Percentiles rank a stretch among this genome's conserved stretches.
Evolutionary conservation across 2,797 vertebrate species (phyloP).

Genomic region (Cryptoprocta ferox): DNA sequence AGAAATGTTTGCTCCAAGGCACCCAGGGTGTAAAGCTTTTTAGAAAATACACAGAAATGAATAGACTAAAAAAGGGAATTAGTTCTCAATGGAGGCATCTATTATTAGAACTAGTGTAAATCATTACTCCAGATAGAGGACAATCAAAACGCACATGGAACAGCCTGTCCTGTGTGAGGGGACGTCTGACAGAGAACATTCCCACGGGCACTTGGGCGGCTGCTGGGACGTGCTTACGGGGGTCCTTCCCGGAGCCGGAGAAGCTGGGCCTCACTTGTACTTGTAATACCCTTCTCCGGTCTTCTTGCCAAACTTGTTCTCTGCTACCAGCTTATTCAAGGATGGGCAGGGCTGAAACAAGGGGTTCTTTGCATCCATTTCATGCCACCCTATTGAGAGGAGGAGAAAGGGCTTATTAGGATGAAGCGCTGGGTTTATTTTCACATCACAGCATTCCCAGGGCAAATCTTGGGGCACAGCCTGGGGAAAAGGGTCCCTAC

Average conservation of each 20-base stretch:
- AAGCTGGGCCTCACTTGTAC: slow-evolving; percentile 88
- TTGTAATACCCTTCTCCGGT: slow-evolving; percentile 97
- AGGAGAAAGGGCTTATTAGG: background rate
- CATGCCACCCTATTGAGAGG: slow-evolving; percentile 91
- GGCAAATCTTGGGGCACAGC: background rate
- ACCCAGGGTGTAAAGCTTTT: slow-evolving; percentile 80
- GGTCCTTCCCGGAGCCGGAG: background rate
- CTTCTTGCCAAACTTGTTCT: slow-evolving; percentile 96
- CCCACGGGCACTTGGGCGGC: slow-evolving; percentile 29
- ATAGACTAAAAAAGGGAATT: slow-evolving; percentile 53
- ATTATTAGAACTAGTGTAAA: slow-evolving; percentile 49
- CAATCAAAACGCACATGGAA: slow-evolving; percentile 46
- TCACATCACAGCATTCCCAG: background rate
- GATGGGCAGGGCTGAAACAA: slow-evolving; percentile 90
- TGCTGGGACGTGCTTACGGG: background rate
- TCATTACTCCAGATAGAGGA: slow-evolving; percentile 61
- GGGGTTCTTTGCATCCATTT: slow-evolving; percentile 90
- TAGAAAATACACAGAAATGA: slow-evolving; percentile 69
- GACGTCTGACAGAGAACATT: slow-evolving; percentile 57
- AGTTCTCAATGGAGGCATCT: slow-evolving; percentile 58
- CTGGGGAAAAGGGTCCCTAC: no score
- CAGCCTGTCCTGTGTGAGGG: background rate
- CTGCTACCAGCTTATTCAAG: slow-evolving; percentile 93
- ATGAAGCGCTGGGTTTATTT: background rate
- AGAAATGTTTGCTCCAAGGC: slow-evolving; percentile 83